phyloP scores from a whole-genome alignment of 2,797 vertebrate genomes.

The Synanceia verrucosa region DNA sequence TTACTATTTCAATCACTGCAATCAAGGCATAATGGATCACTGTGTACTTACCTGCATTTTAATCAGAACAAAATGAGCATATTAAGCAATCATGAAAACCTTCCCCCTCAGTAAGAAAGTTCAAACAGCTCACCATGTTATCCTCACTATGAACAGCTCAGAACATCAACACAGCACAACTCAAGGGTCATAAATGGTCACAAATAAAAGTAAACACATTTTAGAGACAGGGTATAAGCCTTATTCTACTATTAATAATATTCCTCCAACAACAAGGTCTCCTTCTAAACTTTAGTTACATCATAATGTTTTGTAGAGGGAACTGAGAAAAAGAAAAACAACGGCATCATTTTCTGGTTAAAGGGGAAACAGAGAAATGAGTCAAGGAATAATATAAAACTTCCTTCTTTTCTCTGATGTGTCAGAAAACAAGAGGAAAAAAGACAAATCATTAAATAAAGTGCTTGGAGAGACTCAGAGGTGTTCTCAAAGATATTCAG shows the following conservation, averaged over 20 bases:
- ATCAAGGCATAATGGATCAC: slow-evolving; percentile 8
- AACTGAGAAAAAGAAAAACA: background rate
- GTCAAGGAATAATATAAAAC: background rate
- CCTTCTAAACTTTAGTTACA: background rate
- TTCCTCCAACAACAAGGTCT: background rate
- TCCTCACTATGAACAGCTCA: no score
- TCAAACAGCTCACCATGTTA: background rate
- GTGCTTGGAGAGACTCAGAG: background rate
- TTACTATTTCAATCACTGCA: slow-evolving; percentile 29
- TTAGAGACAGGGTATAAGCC: background rate
- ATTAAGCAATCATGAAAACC: slow-evolving; percentile 1
- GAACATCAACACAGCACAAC: no score
- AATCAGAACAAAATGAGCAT: slow-evolving; percentile 2
- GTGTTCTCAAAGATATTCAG: no score
- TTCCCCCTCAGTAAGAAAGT: background rate
- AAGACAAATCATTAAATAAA: background rate
- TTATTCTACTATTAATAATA: no score
- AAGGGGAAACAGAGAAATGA: background rate
- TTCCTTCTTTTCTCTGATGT: background rate
- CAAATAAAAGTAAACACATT: no score
- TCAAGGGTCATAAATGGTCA: no score
- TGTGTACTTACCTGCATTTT: background rate
- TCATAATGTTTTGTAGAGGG: background rate
- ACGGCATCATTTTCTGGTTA: background rate
- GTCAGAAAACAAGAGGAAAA: background rate